phyloP scores from a whole-genome alignment of 2,113 vertebrate species.

The Telmatochromis bifrenatus region DNA sequence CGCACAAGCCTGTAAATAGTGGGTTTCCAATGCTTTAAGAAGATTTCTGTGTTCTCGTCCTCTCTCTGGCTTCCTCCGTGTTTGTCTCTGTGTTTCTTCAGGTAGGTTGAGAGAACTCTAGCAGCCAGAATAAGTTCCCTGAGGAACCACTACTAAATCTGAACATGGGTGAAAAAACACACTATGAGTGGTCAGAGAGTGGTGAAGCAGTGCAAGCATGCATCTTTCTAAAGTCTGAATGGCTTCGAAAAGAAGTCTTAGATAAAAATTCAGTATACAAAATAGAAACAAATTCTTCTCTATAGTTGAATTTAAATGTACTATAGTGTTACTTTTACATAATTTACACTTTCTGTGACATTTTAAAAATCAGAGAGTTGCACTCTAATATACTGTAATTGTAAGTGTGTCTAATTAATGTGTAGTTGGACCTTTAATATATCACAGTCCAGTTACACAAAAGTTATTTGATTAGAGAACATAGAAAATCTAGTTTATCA shows the following conservation, averaged over 20 bases:
- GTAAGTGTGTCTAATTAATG: not conserved
- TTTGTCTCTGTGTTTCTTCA: slow-evolving; percentile 13
- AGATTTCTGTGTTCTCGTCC: slow-evolving; percentile 17
- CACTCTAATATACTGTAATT: not conserved
- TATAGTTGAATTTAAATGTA: not conserved
- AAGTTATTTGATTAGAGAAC: not conserved
- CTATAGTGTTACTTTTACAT: not conserved
- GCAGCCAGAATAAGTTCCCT: not conserved
- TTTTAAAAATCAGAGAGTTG: not conserved
- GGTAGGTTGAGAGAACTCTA: not conserved
- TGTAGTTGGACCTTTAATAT: not conserved
- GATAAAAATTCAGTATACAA: not conserved
- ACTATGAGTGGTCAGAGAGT: not conserved
- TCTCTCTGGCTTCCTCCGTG: not conserved
- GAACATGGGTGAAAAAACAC: not conserved
- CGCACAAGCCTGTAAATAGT: slow-evolving; percentile 22
- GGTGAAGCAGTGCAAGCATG: not conserved
- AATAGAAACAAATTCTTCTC: not conserved
- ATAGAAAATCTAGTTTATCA: not conserved
- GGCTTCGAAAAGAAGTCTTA: not conserved
- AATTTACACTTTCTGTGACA: not conserved
- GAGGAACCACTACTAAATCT: not conserved
- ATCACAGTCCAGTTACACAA: not conserved
- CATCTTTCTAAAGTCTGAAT: not conserved
- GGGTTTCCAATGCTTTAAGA: slow-evolving; percentile 1